A percentile compares a stretch with the other conserved stretches of the same genome.
Conservation (phyloP, 1,140 invertebrate genomes). For the Colletes latitarsis region DNA sequence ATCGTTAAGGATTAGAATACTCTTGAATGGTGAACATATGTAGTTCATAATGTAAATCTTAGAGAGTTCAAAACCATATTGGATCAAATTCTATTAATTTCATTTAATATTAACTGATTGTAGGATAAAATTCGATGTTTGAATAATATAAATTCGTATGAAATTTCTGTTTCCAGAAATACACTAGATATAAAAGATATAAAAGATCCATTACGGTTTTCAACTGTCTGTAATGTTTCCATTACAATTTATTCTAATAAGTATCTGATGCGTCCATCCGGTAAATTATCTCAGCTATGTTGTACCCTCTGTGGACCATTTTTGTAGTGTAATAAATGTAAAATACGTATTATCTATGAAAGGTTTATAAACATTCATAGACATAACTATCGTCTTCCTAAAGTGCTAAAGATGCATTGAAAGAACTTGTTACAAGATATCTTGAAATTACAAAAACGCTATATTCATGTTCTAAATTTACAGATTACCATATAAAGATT, state of each 20-base stretch:
- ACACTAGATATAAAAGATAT: not conserved
- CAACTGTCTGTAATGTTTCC: not conserved
- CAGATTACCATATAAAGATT: not conserved
- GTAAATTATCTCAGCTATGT: slow-evolving; percentile 17
- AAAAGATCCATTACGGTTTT: not conserved
- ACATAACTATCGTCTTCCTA: slow-evolving; percentile 27
- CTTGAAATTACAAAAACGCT: not conserved
- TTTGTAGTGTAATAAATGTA: slow-evolving; percentile 27
- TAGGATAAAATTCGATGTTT: not conserved
- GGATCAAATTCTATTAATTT: not conserved
- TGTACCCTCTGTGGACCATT: slow-evolving; percentile 10
- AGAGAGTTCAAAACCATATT: not conserved
- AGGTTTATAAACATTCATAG: slow-evolving; percentile 17
- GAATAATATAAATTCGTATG: not conserved
- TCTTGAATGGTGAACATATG: slow-evolving; percentile 2
- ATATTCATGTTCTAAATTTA: not conserved
- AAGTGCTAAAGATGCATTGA: slow-evolving; percentile 1
- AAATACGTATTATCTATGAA: slow-evolving; percentile 3
- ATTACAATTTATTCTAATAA: slow-evolving; percentile 17
- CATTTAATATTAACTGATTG: not conserved
- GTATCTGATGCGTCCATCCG: slow-evolving; percentile 7
- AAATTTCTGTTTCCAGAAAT: not conserved
- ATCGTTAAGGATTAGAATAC: slow-evolving; percentile 15
- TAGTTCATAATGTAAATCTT: slow-evolving; percentile 4
- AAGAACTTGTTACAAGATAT: not conserved